Conservation (phyloP, 2,797 vertebrate genomes). For the Chrysocyon brachyurus region DNA sequence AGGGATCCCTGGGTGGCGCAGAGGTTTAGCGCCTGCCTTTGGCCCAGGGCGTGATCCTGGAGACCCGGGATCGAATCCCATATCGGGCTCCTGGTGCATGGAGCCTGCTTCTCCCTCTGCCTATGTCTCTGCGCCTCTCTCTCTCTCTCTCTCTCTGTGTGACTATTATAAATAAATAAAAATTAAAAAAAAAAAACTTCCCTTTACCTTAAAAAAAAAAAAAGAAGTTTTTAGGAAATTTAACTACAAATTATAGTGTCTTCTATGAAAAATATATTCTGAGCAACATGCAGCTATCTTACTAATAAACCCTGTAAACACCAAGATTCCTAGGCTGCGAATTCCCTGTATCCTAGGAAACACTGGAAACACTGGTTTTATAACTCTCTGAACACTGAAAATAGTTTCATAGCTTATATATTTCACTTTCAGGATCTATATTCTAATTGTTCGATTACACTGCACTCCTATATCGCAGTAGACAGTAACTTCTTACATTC, state of each 20-base stretch:
- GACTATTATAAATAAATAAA: too few species aligned
- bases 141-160: too few species aligned
- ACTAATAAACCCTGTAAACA: not conserved
- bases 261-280: constrained; percentile 51
- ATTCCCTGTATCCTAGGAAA: not conserved
- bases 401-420: not conserved
- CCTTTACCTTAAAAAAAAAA: too few species aligned
- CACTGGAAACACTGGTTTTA: not conserved
- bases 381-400: constrained; percentile 22
- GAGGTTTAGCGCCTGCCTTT: too few species aligned
- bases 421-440: constrained; percentile 29
- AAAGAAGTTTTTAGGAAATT: constrained; percentile 14
- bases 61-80: too few species aligned
- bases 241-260: not conserved
- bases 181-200: too few species aligned
- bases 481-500: not conserved
- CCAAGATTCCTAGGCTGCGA: not conserved
- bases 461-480: not conserved
- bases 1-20: too few species aligned
- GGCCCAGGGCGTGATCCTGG: too few species aligned
- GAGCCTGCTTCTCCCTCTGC: too few species aligned
- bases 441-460: not conserved
- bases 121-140: too few species aligned
- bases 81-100: too few species aligned
- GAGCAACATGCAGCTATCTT: constrained; percentile 1